Base-by-base conservation (phyloP, 1,140 invertebrate species). In the Monochamus saltuarius region DNA sequence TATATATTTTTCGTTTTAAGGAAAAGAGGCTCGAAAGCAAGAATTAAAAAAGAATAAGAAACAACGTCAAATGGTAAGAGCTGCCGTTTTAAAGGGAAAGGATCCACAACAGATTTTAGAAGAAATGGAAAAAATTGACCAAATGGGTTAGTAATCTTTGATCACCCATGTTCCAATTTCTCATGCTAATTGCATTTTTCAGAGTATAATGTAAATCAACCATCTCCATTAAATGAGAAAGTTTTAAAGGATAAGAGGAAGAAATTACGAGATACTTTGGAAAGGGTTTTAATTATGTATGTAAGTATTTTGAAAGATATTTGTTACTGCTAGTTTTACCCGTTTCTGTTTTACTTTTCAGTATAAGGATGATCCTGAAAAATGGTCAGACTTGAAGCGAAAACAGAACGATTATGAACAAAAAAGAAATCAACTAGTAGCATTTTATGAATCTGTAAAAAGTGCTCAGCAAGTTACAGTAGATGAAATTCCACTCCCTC, bases 41-140 rank as follows among this genome's bases (percentile, higher is more conserved):
- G 96, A 99, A 79, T 77, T 98, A 13, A 99, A 98, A 77, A 99
- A 98, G 81, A 98, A 98, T 78, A 98, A 98, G 76, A 91, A 94
- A 69, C 96, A 98, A 76, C 83, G 96, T 47, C 92, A 97, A 80
- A 87, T 97, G 80, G 97, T 98, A 2, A 80, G 96, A 71, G 92
- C 94, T 57, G 94, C 95, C 54, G 96, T 98, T n/a, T 80, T 98
- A 0, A 98, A 98, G 84, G 95, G 95, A 74, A 98, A 98, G 84
- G 95, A 98, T 85, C 95, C 96, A 7, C 81, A 88, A 56, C 92
- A 96, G 77, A 88, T 99, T 53, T 85, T 99, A 35, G 88, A 92
- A 75, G 96, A 98, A 81, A 88, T 98, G 83, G 95, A 98, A 77
- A 94, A 97, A 80, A 95, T 98, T 75, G 96, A 98, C 85, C 90